phyloP scores from a whole-genome alignment of 2,888 invertebrate genomes.

The Hyposoter dolosus region DNA sequence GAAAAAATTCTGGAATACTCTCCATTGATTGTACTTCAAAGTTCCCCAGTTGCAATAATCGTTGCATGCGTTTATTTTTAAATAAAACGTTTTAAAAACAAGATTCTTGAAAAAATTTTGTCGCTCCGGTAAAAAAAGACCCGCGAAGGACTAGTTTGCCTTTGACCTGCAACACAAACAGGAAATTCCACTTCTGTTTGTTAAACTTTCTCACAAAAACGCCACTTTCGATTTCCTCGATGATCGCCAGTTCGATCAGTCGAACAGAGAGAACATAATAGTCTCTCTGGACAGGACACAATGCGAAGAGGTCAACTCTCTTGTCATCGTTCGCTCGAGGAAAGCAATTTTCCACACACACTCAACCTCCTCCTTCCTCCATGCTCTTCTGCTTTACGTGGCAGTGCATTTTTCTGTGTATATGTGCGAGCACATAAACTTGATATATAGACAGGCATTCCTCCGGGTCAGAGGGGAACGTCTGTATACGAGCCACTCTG shows the following conservation, averaged over 20 bases:
- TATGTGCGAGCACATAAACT: conserved; percentile 6
- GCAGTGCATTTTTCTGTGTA: neutral
- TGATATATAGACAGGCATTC: conserved; percentile 51
- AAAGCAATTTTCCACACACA: conserved; percentile 4
- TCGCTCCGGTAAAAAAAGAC: too few relatives aligned
- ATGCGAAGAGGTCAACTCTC: conserved; percentile 24
- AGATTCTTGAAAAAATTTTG: too few relatives aligned
- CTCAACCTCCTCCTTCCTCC: conserved; percentile 1
- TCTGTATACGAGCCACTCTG: conserved; percentile 64
- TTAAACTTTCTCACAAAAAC: conserved; percentile 23
- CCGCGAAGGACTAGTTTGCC: neutral
- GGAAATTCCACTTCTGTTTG: neutral
- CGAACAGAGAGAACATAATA: conserved; percentile 13
- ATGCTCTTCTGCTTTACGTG: neutral
- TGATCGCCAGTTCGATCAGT: conserved; percentile 16
- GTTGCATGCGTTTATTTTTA: too few relatives aligned
- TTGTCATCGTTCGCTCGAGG: conserved; percentile 28
- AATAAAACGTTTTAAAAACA: too few relatives aligned
- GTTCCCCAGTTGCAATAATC: too few relatives aligned
- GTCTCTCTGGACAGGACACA: conserved; percentile 20
- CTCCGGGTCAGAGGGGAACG: conserved; percentile 67
- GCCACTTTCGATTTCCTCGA: conserved; percentile 52
- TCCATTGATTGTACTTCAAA: too few relatives aligned
- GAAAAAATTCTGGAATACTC: too few relatives aligned
- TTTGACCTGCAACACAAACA: neutral